phyloP scores from a whole-genome alignment of 2,113 vertebrate genomes.

The Australoheros scitulus region DNA sequence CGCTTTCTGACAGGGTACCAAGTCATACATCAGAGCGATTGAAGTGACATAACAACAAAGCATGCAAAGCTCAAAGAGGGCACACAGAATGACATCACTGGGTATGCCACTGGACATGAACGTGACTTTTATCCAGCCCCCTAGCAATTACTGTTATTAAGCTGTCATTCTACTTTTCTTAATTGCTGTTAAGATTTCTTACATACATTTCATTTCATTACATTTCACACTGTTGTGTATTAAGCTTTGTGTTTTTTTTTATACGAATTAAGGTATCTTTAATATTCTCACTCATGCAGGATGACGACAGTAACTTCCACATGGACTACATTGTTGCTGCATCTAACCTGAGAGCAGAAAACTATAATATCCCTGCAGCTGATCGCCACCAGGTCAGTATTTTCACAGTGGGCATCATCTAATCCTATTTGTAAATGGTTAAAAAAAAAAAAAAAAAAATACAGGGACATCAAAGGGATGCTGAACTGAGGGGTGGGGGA shows the following conservation, averaged over 20 bases:
- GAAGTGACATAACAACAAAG: conserved; percentile 56
- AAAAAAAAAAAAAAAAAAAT: not conserved
- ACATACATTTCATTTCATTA: not conserved
- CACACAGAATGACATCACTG: not conserved
- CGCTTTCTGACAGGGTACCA: conserved; percentile 47
- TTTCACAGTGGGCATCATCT: not conserved
- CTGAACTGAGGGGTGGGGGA: not conserved
- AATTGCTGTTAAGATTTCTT: not conserved
- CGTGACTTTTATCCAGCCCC: not conserved
- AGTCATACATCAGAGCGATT: conserved; percentile 26
- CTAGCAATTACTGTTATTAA: not conserved
- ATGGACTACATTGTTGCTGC: conserved; percentile 86
- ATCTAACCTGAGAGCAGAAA: conserved; percentile 87
- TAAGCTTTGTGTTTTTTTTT: not conserved
- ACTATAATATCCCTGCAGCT: conserved; percentile 85
- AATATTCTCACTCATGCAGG: conserved; percentile 73
- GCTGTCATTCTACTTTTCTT: not conserved
- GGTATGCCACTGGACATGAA: not conserved
- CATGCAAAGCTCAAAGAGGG: conserved; percentile 27
- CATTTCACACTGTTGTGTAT: not conserved
- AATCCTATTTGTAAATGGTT: not conserved
- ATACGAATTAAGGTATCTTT: conserved; percentile 10
- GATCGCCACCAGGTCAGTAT: conserved; percentile 76
- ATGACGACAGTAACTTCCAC: conserved; percentile 84
- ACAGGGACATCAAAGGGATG: not conserved